Base-by-base conservation (phyloP, 2,888 invertebrate species). In the Luffia ferchaultella region DNA sequence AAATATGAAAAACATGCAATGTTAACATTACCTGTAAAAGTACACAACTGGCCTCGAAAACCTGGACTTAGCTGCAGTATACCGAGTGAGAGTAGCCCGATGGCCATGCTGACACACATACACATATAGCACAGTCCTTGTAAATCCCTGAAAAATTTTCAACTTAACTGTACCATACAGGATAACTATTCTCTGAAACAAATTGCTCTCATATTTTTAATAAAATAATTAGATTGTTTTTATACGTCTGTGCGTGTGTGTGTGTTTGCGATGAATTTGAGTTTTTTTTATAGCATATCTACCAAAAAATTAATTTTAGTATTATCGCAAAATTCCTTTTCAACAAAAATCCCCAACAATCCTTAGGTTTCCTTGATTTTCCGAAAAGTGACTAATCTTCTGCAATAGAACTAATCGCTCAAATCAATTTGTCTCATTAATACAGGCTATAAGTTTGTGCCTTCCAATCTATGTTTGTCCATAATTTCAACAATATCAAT, bases 51-150 rank as follows among this genome's bases (percentile, higher is more conserved):
- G 5, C 69, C 61, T 12, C 57, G 60, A 47, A 82, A 67, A 7
- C 72, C 65, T 0, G 71, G 67, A 43, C 67, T 73, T 2, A 88
- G 66, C 60, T 89, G 88, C 45, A 88, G 66, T n/a, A 86, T 66
- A n/a, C 85, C 86, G 20, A 89, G 68, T 2, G 85, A 76, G 1
- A 88, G 60, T 61, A 88, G 89, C 15, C 87, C 87, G 5, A 88
- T 58, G 0, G 86, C 79, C 69, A 90, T 80, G 54, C 88, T 87
- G 19, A 80, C 64, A 55, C 89, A 85, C 62, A 86, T 83, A 54
- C 86, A 85, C 72, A 90, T 85, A 62, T 89, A 87, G 57, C 89
- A 88, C 58, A 88, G 76, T 41, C 90, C 90, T 76, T 91, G 87
- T 16, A 89, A 73, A 53, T 87, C 87, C 49, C 85, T 85, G 73